Evolutionary conservation across 2,888 invertebrate species (phyloP).

Genomic region (Lagria hirta): DNA sequence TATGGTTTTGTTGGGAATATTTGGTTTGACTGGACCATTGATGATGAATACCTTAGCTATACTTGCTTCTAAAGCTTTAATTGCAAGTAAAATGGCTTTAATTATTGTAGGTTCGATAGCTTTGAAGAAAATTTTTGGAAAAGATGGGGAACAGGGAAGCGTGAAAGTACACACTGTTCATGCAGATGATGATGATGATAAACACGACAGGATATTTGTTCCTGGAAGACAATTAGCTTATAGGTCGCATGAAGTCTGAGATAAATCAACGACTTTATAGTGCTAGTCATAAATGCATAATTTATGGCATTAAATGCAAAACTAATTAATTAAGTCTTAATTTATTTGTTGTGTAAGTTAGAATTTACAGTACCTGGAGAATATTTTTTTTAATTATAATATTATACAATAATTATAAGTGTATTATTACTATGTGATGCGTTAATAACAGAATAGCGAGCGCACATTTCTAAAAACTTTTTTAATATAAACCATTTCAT

Average conservation of each 20-base stretch:
- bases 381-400: no score
- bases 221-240: conserved; percentile 23
- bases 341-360: no score
- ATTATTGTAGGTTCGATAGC: conserved; percentile 72
- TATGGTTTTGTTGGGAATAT: conserved; percentile 47
- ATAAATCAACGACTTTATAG: no score
- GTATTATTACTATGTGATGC: no score
- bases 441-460: no score
- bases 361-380: no score
- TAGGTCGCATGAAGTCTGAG: conserved; percentile 25
- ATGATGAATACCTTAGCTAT: conserved; percentile 69
- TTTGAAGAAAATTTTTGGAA: conserved; percentile 71
- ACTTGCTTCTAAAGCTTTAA: conserved; percentile 70
- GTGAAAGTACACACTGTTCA: conserved; percentile 67
- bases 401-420: no score
- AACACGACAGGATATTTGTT: conserved; percentile 41
- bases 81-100: conserved; percentile 72
- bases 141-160: conserved; percentile 63
- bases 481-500: no score
- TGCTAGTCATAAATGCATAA: no score
- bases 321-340: no score
- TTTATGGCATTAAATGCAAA: no score
- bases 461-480: no score
- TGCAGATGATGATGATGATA: conserved; percentile 46
- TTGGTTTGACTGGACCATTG: conserved; percentile 70